Evolutionary conservation across 2,113 vertebrate species (phyloP).

Genomic region (Salminus brasiliensis): DNA sequence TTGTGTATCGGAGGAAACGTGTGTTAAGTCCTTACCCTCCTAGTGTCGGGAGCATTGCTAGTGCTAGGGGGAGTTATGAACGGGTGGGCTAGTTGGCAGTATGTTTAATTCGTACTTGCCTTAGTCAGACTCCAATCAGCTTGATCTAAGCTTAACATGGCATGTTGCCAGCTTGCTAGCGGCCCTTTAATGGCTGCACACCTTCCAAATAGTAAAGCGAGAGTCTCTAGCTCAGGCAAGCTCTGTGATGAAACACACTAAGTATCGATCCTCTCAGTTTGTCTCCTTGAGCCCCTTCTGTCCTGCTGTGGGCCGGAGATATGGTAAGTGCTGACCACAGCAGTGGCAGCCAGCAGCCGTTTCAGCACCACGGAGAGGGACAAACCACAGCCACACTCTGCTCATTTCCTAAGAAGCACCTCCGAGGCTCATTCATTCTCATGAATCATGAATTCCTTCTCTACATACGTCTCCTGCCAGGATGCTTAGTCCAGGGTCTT

Average conservation of each 20-base stretch:
- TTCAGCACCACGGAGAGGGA: slow-evolving; percentile 68
- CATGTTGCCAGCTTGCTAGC: too few species aligned
- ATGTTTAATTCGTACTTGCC: too few species aligned
- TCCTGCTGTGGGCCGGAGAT: slow-evolving; percentile 68
- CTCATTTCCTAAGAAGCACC: not conserved
- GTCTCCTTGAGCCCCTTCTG: slow-evolving; percentile 68
- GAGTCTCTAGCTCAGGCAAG: not conserved
- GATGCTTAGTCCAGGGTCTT: not conserved
- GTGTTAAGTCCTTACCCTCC: too few species aligned
- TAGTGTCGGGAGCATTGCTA: too few species aligned
- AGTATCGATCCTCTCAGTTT: slow-evolving; percentile 75
- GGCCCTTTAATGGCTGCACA: too few species aligned
- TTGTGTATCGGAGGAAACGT: too few species aligned
- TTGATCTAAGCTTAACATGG: too few species aligned
- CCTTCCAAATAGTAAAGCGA: too few species aligned
- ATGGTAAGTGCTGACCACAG: slow-evolving; percentile 68
- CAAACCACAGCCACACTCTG: slow-evolving; percentile 19
- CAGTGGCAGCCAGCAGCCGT: slow-evolving; percentile 68
- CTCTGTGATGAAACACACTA: slow-evolving; percentile 65
- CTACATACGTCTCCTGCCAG: not conserved
- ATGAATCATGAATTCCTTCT: not conserved
- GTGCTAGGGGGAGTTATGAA: too few species aligned
- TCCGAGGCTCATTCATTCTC: too few species aligned
- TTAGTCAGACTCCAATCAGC: too few species aligned
- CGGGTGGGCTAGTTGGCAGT: too few species aligned